These are phyloP conservation scores for Drosophila parvula DNA, from an alignment of 1,140 invertebrate genomes.

Conservation along the genomic window DNA sequence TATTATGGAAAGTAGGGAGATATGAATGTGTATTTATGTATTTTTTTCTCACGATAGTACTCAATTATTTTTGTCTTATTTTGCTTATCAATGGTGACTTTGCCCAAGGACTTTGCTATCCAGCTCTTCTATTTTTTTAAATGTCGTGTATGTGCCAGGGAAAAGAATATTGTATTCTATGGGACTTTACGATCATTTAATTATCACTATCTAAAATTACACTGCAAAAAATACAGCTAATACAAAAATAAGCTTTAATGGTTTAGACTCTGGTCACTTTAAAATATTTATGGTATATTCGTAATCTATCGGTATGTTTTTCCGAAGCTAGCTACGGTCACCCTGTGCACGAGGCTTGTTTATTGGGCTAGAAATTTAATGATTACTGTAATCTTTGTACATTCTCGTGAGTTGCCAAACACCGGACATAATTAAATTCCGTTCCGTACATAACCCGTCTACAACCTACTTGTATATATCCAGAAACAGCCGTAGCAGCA, in stretches of 20 bases:
- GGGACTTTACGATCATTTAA: no score
- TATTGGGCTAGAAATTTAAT: constrained; percentile 53
- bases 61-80: no score
- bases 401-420: constrained; percentile 70
- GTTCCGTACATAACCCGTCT: neutral
- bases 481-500: constrained; percentile 46
- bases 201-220: no score
- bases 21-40: no score
- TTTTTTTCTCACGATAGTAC: no score
- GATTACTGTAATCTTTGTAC: constrained; percentile 50
- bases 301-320: constrained; percentile 10
- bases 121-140: no score
- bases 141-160: no score
- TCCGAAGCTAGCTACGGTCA: constrained; percentile 7
- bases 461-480: constrained; percentile 40
- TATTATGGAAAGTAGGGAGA: no score
- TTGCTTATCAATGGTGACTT: no score
- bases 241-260: neutral
- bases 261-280: neutral
- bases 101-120: no score
- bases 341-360: constrained; percentile 39
- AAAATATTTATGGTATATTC: constrained; percentile 1
- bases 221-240: neutral
- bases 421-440: constrained; percentile 32
- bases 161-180: no score